Conservation (phyloP, 2,888 invertebrate species). For the Apodemia mormo region DNA sequence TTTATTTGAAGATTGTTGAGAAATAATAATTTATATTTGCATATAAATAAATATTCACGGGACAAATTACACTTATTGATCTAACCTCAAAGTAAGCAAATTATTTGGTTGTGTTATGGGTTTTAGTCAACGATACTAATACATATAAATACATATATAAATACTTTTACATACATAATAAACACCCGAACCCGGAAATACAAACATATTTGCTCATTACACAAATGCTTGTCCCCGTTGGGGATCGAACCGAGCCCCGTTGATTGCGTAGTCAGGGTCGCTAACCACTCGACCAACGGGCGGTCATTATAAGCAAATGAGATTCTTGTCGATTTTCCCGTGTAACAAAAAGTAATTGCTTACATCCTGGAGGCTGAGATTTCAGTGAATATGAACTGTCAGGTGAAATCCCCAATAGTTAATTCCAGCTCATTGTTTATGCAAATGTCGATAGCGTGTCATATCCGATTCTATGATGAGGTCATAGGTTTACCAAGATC, state of each 20-base stretch:
- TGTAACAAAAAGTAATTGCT: constrained; percentile 9
- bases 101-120: too few species aligned
- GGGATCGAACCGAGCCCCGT: too few species aligned
- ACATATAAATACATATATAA: too few species aligned
- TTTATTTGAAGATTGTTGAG: neutral
- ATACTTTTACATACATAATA: too few species aligned
- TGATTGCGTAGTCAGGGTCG: too few species aligned
- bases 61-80: too few species aligned
- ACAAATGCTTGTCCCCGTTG: too few species aligned
- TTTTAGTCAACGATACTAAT: too few species aligned
- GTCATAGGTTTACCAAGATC: constrained; percentile 26
- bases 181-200: too few species aligned
- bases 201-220: too few species aligned
- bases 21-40: neutral
- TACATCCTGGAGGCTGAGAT: constrained; percentile 22
- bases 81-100: too few species aligned
- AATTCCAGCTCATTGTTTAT: constrained; percentile 46
- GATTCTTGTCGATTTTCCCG: neutral
- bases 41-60: neutral
- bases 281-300: too few species aligned
- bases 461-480: constrained; percentile 44
- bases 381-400: constrained; percentile 30
- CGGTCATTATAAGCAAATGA: constrained; percentile 7
- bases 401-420: constrained; percentile 59
- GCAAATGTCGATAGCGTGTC: constrained; percentile 54